Conservation (phyloP, 2,113 vertebrate species). For the Fulica atra region DNA sequence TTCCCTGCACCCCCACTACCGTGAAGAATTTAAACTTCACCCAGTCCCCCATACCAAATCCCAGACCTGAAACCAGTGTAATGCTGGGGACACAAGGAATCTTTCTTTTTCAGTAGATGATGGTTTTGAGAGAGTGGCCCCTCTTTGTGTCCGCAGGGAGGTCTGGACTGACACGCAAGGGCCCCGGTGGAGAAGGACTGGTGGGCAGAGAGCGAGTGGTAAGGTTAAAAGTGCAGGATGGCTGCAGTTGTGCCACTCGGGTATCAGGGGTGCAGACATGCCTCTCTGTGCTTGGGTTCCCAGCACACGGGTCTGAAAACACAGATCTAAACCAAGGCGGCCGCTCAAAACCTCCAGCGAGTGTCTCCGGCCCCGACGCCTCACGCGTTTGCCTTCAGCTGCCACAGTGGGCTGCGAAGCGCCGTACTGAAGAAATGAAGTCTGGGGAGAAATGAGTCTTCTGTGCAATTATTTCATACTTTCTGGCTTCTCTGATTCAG, state of each 20-base stretch:
- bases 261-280: not conserved
- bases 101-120: not conserved
- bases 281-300: not conserved
- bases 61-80: not conserved
- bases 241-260: not conserved
- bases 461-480: not conserved
- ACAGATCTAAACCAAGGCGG: not conserved
- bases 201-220: not conserved
- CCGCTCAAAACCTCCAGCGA: not conserved
- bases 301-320: not conserved
- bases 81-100: not conserved
- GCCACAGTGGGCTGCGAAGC: not conserved
- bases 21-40: not conserved
- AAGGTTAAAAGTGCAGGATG: not conserved
- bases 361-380: not conserved
- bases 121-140: not conserved
- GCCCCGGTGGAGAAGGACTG: not conserved
- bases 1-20: not conserved
- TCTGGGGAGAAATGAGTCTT: conserved; percentile 3
- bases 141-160: not conserved
- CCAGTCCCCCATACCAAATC: not conserved
- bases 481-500: not conserved
- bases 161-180: not conserved
- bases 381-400: not conserved
- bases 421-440: not conserved